Conservation (phyloP, 2,113 vertebrate genomes). For the Phalacrocorax carbo region DNA sequence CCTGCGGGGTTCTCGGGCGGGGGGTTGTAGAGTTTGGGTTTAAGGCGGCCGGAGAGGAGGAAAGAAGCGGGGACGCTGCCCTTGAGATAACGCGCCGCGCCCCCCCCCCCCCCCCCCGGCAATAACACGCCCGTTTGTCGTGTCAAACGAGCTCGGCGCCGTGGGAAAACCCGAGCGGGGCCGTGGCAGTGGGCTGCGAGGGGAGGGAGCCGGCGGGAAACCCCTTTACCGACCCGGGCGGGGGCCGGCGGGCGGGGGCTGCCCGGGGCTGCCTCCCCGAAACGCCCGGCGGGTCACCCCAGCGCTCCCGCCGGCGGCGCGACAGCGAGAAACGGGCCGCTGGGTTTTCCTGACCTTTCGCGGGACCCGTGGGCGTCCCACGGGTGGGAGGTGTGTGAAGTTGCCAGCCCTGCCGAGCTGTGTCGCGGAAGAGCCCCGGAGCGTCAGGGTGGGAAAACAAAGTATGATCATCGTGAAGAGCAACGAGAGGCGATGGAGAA, state of each 20-base stretch:
- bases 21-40: not conserved
- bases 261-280: no score
- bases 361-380: not conserved
- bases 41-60: fast-evolving
- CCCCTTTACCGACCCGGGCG: fast-evolving
- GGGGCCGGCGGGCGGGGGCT: not conserved
- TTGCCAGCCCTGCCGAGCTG: not conserved
- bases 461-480: not conserved
- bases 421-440: fast-evolving
- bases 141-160: not conserved
- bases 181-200: not conserved
- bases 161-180: not conserved
- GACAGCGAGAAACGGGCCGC: fast-evolving
- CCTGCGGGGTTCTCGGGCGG: not conserved
- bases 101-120: not conserved
- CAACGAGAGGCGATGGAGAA: not conserved
- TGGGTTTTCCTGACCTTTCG: not conserved
- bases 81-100: not conserved
- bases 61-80: not conserved
- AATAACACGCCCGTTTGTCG: not conserved
- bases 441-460: not conserved
- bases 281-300: fast-evolving
- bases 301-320: fast-evolving
- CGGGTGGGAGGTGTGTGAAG: not conserved
- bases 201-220: not conserved